A percentile compares a stretch with the other conserved stretches of the same genome.
Conservation (phyloP, 1,140 invertebrate species). For the Sitobion miscanthi region DNA sequence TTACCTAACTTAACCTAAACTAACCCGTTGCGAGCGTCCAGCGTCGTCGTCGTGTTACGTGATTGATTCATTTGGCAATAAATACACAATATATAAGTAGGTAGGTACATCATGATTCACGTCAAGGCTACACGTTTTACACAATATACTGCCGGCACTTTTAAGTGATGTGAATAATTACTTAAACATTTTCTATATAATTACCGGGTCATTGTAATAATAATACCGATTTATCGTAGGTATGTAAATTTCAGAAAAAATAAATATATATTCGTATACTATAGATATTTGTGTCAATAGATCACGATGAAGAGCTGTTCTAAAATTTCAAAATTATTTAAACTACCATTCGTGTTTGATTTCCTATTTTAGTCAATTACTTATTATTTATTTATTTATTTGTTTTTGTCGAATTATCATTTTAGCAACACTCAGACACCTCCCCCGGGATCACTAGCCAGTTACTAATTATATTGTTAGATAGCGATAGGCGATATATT, state of each 20-base stretch:
- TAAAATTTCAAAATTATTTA: not conserved
- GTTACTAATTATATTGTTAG: not conserved
- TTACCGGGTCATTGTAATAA: not conserved
- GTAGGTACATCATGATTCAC: too few relatives aligned
- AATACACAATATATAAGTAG: not conserved
- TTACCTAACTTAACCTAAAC: not conserved
- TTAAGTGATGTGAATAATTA: not conserved
- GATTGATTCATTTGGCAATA: not conserved
- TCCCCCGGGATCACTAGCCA: too few relatives aligned
- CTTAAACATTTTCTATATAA: not conserved
- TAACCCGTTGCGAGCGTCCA: not conserved
- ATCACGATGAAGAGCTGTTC: not conserved
- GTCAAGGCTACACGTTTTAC: not conserved
- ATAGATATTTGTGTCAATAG: not conserved
- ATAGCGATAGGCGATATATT: not conserved
- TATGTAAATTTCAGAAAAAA: not conserved
- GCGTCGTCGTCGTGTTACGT: not conserved
- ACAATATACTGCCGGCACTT: not conserved
- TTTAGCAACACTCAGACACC: too few relatives aligned
- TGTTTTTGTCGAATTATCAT: too few relatives aligned
- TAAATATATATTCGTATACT: too few relatives aligned
- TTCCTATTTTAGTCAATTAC: not conserved
- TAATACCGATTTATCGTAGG: not conserved
- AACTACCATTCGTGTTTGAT: not conserved
- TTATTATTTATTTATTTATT: not conserved